These are phyloP conservation scores for Hirundichthys speculiger DNA, from an alignment of 2,113 vertebrate genomes.

Conservation along the genomic window DNA sequence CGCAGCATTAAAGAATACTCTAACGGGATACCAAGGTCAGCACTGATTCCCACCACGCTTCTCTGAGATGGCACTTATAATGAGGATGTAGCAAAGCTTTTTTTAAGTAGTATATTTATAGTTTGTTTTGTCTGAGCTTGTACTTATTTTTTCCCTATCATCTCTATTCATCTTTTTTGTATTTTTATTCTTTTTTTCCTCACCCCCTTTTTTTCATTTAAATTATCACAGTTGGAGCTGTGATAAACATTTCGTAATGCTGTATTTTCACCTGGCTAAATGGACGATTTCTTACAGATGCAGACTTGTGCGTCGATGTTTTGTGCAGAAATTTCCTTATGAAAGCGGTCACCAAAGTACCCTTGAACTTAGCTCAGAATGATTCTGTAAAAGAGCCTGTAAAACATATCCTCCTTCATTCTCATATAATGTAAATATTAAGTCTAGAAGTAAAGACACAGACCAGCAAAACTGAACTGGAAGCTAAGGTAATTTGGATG, in stretches of 20 bases:
- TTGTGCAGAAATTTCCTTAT: constrained; percentile 9
- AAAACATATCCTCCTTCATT: constrained; percentile 26
- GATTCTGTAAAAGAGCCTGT: constrained; percentile 23
- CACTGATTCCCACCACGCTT: constrained; percentile 66
- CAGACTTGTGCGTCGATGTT: constrained; percentile 41
- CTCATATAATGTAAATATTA: constrained; percentile 50
- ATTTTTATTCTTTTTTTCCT: constrained; percentile 12
- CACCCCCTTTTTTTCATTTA: constrained; percentile 40
- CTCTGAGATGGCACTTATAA: constrained; percentile 75
- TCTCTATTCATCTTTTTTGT: constrained; percentile 57
- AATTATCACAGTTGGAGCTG: constrained; percentile 9
- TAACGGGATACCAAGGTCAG: constrained; percentile 79
- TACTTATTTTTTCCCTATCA: constrained; percentile 45
- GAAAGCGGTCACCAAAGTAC: constrained; percentile 48
- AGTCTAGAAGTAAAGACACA: constrained; percentile 37
- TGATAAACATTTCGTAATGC: constrained; percentile 20
- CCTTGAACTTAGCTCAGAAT: constrained; percentile 38
- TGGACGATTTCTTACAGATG: constrained; percentile 24
- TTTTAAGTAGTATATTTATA: constrained; percentile 76
- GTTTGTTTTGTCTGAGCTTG: constrained; percentile 71
- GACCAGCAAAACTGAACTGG: constrained; percentile 16
- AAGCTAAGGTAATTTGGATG: constrained; percentile 26
- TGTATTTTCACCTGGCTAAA: constrained; percentile 27
- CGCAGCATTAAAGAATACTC: constrained; percentile 73
- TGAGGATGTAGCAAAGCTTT: constrained; percentile 65